phyloP scores from a whole-genome alignment of 2,888 invertebrate genomes.

The Plemyria rubiginata region DNA sequence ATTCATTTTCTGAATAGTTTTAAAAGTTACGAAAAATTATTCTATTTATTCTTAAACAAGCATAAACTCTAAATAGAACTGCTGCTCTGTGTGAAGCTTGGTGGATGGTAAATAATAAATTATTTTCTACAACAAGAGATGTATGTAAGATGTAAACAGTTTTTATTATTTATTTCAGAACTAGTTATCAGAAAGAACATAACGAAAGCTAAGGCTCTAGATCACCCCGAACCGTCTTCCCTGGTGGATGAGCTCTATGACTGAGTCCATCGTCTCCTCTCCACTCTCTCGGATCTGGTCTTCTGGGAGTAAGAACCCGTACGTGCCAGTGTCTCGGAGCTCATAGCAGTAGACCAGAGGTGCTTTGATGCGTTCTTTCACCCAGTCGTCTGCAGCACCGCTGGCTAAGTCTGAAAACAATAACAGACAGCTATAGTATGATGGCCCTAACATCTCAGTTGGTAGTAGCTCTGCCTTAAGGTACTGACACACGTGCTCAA shows the following conservation, averaged over 20 bases:
- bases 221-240: slow-evolving; percentile 58
- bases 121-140: too few relatives aligned
- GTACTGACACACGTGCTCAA: too few relatives aligned
- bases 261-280: slow-evolving; percentile 80
- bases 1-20: too few relatives aligned
- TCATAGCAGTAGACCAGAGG: slow-evolving; percentile 69
- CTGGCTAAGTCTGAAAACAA: slow-evolving; percentile 37
- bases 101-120: too few relatives aligned
- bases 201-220: slow-evolving; percentile 23
- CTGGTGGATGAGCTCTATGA: slow-evolving; percentile 69
- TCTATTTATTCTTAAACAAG: too few relatives aligned
- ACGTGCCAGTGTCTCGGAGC: slow-evolving; percentile 83
- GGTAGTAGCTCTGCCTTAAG: too few relatives aligned
- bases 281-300: slow-evolving; percentile 83
- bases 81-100: too few relatives aligned
- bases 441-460: too few relatives aligned
- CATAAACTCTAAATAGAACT: too few relatives aligned
- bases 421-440: too few relatives aligned
- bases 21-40: too few relatives aligned
- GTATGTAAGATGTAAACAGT: background rate
- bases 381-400: slow-evolving; percentile 68
- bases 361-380: slow-evolving; percentile 58
- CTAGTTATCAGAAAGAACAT: slow-evolving; percentile 19
- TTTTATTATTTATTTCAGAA: background rate
- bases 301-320: slow-evolving; percentile 86